A percentile compares a stretch with the other conserved stretches of the same genome.
Evolutionary conservation across 2,888 invertebrate species (phyloP).

Genomic region (Pandemis cinnamomeana): DNA sequence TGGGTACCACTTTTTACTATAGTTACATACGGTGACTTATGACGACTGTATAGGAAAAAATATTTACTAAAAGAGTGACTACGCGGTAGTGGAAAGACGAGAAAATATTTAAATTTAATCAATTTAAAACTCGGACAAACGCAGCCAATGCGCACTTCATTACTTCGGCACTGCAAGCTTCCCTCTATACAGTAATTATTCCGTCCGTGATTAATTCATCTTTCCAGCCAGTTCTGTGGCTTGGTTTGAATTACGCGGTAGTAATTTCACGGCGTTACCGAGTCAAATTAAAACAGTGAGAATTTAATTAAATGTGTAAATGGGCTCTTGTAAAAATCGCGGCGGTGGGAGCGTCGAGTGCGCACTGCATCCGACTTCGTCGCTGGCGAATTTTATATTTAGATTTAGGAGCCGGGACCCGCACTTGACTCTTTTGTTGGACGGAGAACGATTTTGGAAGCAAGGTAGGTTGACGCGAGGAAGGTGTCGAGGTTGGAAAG

Average conservation of each 20-base stretch:
- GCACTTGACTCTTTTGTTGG: conserved; percentile 39
- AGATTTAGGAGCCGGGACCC: conserved; percentile 39
- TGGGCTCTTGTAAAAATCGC: conserved; percentile 77
- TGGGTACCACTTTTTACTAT: not conserved
- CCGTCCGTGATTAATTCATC: conserved; percentile 40
- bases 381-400: conserved; percentile 55
- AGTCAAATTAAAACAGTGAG: conserved; percentile 81
- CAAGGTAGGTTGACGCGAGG: conserved; percentile 3
- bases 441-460: conserved; percentile 35
- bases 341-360: conserved; percentile 53
- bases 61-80: no score
- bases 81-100: not conserved
- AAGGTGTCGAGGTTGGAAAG: not conserved
- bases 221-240: conserved; percentile 44
- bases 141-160: conserved; percentile 16
- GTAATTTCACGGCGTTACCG: conserved; percentile 68
- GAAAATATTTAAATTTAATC: conserved; percentile 7
- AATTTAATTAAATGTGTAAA: conserved; percentile 81
- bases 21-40: no score
- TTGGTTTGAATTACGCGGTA: conserved; percentile 59
- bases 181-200: conserved; percentile 39
- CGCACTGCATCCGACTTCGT: conserved; percentile 66
- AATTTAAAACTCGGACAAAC: conserved; percentile 23
- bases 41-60: no score
- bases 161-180: conserved; percentile 26